Percentiles rank a stretch among this genome's conserved stretches.
Evolutionary conservation across 2,797 vertebrate species (phyloP).

Genomic region (Ceryle rudis): DNA sequence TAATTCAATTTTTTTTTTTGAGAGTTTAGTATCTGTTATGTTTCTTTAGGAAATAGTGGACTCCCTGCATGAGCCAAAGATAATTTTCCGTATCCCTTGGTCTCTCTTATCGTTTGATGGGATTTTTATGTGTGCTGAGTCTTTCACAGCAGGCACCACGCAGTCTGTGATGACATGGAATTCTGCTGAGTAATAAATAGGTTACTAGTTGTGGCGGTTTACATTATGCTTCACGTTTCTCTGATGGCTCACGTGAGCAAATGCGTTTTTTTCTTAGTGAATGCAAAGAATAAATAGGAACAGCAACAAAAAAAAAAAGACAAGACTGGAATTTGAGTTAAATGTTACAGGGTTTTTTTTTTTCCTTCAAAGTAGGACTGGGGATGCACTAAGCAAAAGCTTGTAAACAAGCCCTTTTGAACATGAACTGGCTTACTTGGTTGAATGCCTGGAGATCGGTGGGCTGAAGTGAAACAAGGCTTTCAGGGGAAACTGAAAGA

Average conservation of each 20-base stretch:
- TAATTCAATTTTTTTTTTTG: neutral
- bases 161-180: neutral
- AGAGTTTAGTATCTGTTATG: neutral
- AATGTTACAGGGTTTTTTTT: neutral
- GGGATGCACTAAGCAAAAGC: neutral
- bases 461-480: neutral
- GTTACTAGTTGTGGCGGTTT: neutral
- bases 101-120: neutral
- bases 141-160: neutral
- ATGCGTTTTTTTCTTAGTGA: neutral
- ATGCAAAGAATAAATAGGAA: neutral
- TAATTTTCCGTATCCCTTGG: neutral
- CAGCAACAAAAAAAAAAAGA: neutral
- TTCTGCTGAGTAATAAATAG: neutral
- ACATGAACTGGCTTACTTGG: neutral
- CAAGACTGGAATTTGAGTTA: neutral
- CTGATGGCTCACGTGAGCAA: accelerated
- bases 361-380: neutral
- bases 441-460: neutral
- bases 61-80: neutral
- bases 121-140: neutral
- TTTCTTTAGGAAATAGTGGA: neutral
- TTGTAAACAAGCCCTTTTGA: neutral
- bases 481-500: neutral
- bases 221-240: neutral